Base-by-base conservation (phyloP, 2,888 invertebrate species). In the Nineta flava region DNA sequence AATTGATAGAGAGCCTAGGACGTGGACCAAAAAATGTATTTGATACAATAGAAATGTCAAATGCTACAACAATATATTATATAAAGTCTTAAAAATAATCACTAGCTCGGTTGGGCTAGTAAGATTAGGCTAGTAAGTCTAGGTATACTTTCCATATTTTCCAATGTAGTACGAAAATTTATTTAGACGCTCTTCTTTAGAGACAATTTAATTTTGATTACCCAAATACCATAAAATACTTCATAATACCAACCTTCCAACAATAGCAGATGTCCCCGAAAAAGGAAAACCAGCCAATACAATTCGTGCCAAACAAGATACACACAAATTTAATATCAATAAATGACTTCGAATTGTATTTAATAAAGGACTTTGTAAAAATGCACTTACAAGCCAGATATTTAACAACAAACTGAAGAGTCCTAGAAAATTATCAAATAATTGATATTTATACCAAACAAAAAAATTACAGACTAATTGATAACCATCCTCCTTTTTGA, bases 381-480 rank as follows among this genome's bases (percentile, higher is more conserved):
- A 73, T 26, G 74, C 71, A 60, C 66, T 66, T 60, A 71, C 71
- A 52, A 75, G 68, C 75, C 75, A 74, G 55, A 68, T 66, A 58
- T 75, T 74, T 57, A 73, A 66, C 63, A 73, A 69, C 66, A 72
- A 69, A 64, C 74, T 73, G 57, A 70, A 69, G 58, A 70, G 63
- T 63, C 74, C 74, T 74, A 66, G 50, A 58, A 58, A 26, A 51
- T 47, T 9, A 5, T 46, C 2, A 31, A 19, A 12, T 15, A 42
- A 42, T 26, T 26, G 26, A 26, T 26, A 7, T 26, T 26, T 6
- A 26, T 26, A 26, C 1, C 26, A 26, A 7, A 26, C 6, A 26
- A n/a, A n/a, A n/a, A n/a, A n/a, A n/a, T n/a, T n/a, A n/a, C n/a
- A n/a, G n/a, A n/a, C n/a, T n/a, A n/a, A n/a, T n/a, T n/a, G n/a